phyloP scores from a whole-genome alignment of 1,140 invertebrate genomes.

The Battus philenor region DNA sequence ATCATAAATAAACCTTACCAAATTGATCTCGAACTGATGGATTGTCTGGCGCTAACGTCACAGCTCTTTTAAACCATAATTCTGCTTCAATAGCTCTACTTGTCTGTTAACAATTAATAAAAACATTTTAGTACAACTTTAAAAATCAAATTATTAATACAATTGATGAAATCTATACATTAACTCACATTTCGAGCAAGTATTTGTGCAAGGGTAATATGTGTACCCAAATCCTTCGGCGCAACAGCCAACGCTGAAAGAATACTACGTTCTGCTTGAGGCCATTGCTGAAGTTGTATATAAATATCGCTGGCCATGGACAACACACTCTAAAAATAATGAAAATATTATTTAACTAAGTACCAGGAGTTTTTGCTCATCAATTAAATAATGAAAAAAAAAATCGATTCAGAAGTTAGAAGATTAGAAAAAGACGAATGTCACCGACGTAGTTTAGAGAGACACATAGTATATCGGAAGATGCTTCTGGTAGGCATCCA shows the following conservation, averaged over 20 bases:
- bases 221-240: constrained; percentile 91
- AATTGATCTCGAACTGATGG: constrained; percentile 73
- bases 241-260: constrained; percentile 86
- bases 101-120: constrained; percentile 77
- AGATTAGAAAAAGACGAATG: too few relatives aligned
- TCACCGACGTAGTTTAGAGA: too few relatives aligned
- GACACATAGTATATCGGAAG: too few relatives aligned
- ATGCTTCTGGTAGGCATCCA: too few relatives aligned
- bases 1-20: too few relatives aligned
- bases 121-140: neutral
- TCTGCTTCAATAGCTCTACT: constrained; percentile 90
- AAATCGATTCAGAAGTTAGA: too few relatives aligned
- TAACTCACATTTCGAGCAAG: constrained; percentile 90
- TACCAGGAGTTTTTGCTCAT: too few relatives aligned
- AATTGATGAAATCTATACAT: neutral
- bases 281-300: constrained; percentile 85
- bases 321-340: constrained; percentile 82
- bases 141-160: neutral
- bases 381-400: neutral
- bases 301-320: constrained; percentile 92
- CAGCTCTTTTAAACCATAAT: constrained; percentile 91
- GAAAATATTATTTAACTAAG: too few relatives aligned
- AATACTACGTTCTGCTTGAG: constrained; percentile 90
- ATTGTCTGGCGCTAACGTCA: constrained; percentile 88
- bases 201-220: constrained; percentile 94